Evolutionary conservation across 1,140 invertebrate genomes (phyloP).

Genomic region (Scaptomyza hsui): DNA sequence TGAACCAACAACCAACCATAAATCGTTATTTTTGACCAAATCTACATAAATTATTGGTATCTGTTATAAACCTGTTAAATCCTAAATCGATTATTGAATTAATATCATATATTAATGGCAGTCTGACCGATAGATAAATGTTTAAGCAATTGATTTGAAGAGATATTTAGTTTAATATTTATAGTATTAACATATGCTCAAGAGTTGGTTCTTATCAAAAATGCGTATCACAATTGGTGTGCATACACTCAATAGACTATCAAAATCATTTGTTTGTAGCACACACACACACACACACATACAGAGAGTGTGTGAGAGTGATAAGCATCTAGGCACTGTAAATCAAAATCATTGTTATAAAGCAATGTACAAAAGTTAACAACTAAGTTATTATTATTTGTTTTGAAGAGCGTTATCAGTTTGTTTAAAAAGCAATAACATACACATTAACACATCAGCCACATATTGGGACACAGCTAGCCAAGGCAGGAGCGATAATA

Average conservation of each 20-base stretch:
- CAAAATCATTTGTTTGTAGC: slow-evolving; percentile 6
- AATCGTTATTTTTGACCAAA: too few relatives aligned
- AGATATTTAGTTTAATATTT: neutral
- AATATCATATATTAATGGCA: too few relatives aligned
- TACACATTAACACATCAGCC: slow-evolving; percentile 14
- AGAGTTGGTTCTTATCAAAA: neutral
- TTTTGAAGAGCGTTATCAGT: slow-evolving; percentile 41
- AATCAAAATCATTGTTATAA: slow-evolving; percentile 44
- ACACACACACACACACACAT: neutral
- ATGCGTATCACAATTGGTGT: too few relatives aligned
- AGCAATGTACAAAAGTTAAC: slow-evolving; percentile 37
- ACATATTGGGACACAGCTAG: slow-evolving; percentile 20
- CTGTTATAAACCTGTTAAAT: too few relatives aligned
- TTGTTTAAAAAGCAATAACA: slow-evolving; percentile 50
- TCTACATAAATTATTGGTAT: too few relatives aligned
- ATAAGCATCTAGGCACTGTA: slow-evolving; percentile 34
- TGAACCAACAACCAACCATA: too few relatives aligned
- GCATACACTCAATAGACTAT: slow-evolving; percentile 12
- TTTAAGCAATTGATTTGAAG: neutral
- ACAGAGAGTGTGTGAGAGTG: neutral
- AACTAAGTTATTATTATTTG: slow-evolving; percentile 41
- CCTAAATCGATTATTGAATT: too few relatives aligned
- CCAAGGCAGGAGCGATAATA: slow-evolving; percentile 40
- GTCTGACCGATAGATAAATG: neutral
- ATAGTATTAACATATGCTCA: neutral